phyloP scores from a whole-genome alignment of 30 jellyfish, hydroid and myxozoan species.

The Turritopsis dohrnii region DNA sequence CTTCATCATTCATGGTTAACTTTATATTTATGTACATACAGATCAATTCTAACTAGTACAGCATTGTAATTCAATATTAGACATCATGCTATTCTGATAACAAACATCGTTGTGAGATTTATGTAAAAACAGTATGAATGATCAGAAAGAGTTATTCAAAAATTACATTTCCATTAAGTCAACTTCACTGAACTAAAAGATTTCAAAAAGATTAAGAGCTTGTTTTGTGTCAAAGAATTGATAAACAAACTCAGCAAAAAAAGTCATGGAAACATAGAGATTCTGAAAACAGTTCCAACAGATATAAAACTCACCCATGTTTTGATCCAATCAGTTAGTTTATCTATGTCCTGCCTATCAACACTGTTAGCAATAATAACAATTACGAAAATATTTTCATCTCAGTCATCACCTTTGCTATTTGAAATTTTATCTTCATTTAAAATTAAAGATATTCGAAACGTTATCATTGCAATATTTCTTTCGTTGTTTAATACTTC shows the following conservation, averaged over 20 bases:
- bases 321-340: background rate
- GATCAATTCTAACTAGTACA: background rate
- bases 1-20: background rate
- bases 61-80: background rate
- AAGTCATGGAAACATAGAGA: background rate
- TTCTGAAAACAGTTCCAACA: background rate
- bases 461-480: no score
- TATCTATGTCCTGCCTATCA: no score
- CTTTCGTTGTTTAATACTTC: no score
- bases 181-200: background rate
- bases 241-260: background rate
- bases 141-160: background rate
- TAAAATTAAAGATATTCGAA: no score
- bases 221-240: background rate
- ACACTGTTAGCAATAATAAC: background rate
- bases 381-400: no score
- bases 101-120: background rate
- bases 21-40: no score
- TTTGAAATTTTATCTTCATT: no score
- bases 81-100: background rate
- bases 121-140: background rate
- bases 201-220: background rate
- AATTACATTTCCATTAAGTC: background rate
- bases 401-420: no score
- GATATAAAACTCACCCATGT: background rate